These are phyloP conservation scores for Gnatocerus cornutus DNA, from an alignment of 2,888 invertebrate genomes.

Conservation along the genomic window DNA sequence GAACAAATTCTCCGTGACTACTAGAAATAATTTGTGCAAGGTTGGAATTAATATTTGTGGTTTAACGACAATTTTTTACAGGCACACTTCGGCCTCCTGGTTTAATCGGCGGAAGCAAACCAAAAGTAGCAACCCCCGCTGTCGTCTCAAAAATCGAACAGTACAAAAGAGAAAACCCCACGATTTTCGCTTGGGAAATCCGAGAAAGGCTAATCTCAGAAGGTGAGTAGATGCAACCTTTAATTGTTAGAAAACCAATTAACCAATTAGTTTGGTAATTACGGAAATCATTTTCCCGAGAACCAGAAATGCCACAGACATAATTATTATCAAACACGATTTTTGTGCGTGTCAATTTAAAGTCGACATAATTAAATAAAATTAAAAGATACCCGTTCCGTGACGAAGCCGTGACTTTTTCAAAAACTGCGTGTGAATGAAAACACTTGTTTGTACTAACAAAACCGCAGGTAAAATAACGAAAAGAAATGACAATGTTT, in stretches of 20 bases:
- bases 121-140: constrained; percentile 97
- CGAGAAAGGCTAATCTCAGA: constrained; percentile 96
- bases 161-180: constrained; percentile 98
- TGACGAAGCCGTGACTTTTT: constrained; percentile 53
- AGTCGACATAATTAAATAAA: constrained; percentile 57
- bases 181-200: constrained; percentile 99
- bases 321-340: constrained; percentile 51
- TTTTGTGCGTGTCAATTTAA: constrained; percentile 60
- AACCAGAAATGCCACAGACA: constrained; percentile 40
- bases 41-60: constrained; percentile 30
- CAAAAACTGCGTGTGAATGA: constrained; percentile 60
- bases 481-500: constrained; percentile 63
- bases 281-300: constrained; percentile 45
- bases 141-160: constrained; percentile 98
- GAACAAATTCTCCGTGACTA: constrained; percentile 30
- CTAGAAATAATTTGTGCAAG: constrained; percentile 27
- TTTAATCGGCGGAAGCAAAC: constrained; percentile 95
- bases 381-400: constrained; percentile 59
- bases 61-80: constrained; percentile 64
- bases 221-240: constrained; percentile 77
- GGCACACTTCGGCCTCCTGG: constrained; percentile 92
- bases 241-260: constrained; percentile 19
- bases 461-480: constrained; percentile 55
- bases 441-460: constrained; percentile 57
- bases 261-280: constrained; percentile 37